phyloP scores from a whole-genome alignment of 2,113 vertebrate species.

The Tympanuchus pallidicinctus region DNA sequence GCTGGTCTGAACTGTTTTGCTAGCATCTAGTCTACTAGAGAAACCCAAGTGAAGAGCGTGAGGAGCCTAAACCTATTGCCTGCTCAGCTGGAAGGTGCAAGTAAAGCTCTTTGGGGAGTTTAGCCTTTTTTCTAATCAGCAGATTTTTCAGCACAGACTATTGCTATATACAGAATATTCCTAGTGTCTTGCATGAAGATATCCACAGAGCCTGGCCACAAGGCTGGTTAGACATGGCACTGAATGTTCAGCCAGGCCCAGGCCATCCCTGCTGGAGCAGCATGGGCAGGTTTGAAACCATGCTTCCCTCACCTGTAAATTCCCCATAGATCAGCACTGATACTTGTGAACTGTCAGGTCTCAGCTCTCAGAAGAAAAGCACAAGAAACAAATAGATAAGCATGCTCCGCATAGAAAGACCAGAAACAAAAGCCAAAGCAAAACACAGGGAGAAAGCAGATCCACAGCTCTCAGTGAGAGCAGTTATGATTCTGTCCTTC shows the following conservation, averaged over 20 bases:
- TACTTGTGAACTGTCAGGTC: background rate
- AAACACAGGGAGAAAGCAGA: background rate
- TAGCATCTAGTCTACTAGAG: background rate
- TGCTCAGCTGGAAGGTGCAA: background rate
- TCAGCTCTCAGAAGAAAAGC: background rate
- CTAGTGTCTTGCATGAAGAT: background rate
- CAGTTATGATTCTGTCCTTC: background rate
- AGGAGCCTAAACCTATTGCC: background rate
- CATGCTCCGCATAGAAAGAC: background rate
- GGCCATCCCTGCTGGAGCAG: background rate
- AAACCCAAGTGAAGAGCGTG: background rate
- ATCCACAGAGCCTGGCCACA: background rate
- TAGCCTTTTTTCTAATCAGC: background rate
- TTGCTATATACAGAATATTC: background rate
- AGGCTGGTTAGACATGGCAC: background rate
- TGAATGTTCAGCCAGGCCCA: background rate
- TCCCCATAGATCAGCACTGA: background rate
- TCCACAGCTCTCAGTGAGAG: rapidly evolving
- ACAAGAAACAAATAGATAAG: background rate
- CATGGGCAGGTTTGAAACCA: background rate
- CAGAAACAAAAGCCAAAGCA: background rate
- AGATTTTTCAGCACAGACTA: background rate
- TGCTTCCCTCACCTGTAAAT: background rate
- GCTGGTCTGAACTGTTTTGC: background rate
- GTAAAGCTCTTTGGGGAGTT: background rate